phyloP scores from a whole-genome alignment of 2,113 vertebrate genomes.

The Sterna hirundo region DNA sequence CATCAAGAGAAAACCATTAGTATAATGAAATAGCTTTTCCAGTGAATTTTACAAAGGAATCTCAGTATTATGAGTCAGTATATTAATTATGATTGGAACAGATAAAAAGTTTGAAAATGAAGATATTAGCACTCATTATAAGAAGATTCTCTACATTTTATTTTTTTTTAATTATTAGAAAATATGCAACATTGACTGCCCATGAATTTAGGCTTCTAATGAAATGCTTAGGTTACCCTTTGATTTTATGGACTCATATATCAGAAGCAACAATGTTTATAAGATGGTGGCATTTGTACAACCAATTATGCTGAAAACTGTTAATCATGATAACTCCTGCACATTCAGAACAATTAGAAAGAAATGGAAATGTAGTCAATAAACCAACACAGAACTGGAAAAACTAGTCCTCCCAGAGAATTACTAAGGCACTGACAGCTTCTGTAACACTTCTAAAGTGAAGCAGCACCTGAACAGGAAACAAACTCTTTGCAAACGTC shows the following conservation, averaged over 20 bases:
- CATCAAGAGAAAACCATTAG: neutral
- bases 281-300: neutral
- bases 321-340: neutral
- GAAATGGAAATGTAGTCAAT: neutral
- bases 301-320: neutral
- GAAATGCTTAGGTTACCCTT: neutral
- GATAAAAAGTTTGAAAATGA: constrained; percentile 28
- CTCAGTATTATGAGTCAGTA: neutral
- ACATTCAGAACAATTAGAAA: neutral
- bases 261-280: neutral
- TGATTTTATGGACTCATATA: neutral
- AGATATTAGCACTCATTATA: neutral
- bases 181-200: neutral
- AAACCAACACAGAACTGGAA: neutral
- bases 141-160: neutral
- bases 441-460: neutral
- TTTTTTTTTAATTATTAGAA: neutral
- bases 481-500: neutral
- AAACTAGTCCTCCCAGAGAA: neutral
- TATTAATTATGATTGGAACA: constrained; percentile 34
- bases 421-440: neutral
- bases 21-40: constrained; percentile 12
- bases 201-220: neutral
- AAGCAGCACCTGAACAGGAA: neutral
- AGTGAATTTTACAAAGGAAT: neutral